phyloP scores from a whole-genome alignment of 2,113 vertebrate genomes.

The Pollimyrus isidori region DNA sequence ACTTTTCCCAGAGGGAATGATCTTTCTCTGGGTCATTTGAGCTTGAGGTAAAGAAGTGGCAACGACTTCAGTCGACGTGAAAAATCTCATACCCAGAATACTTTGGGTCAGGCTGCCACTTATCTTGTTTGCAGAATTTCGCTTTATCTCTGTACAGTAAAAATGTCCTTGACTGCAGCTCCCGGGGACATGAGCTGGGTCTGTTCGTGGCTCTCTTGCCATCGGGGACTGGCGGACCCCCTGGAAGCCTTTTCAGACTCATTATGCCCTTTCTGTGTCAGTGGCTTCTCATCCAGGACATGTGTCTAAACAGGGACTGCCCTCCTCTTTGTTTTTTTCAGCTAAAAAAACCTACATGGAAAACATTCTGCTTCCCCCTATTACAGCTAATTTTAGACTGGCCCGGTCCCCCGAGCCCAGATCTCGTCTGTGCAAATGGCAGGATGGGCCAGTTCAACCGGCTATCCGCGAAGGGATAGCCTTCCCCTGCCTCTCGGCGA shows the following conservation, averaged over 20 bases:
- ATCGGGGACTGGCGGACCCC: neutral
- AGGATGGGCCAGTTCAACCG: neutral
- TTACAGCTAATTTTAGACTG: constrained; percentile 13
- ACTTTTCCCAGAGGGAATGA: neutral
- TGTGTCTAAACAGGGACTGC: neutral
- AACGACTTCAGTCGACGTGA: neutral
- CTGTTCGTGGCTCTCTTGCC: neutral
- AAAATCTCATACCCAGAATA: neutral
- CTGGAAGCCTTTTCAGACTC: neutral
- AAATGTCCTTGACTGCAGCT: neutral
- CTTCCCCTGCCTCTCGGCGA: neutral
- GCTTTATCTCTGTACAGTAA: neutral
- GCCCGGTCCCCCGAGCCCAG: neutral
- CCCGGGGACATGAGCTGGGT: neutral
- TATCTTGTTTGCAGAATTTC: neutral
- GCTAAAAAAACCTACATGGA: constrained; percentile 11
- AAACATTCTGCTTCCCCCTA: neutral
- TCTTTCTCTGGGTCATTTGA: constrained; percentile 14
- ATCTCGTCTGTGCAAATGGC: neutral
- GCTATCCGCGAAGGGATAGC: neutral
- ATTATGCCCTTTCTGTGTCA: neutral
- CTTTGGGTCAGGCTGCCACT: neutral
- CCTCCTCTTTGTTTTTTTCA: constrained; percentile 19
- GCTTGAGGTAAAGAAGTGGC: neutral
- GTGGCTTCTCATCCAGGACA: constrained; percentile 1